Conservation (phyloP, 2,888 invertebrate species). For the Aromia moschata region DNA sequence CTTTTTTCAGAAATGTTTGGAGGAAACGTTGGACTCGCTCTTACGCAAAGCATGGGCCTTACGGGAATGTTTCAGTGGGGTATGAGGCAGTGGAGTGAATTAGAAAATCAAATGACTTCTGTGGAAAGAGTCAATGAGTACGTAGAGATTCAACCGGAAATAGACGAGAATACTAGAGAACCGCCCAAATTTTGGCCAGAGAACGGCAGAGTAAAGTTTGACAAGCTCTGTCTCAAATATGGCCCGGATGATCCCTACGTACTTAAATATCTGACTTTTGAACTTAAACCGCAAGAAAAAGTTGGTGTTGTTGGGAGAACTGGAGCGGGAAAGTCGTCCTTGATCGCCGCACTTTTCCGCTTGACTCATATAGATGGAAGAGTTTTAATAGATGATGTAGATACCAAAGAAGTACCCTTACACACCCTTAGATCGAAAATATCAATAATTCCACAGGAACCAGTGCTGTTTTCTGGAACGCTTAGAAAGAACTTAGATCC, state of each 20-base stretch:
- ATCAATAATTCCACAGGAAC: constrained; percentile 83
- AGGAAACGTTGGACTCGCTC: constrained; percentile 59
- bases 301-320: constrained; percentile 84
- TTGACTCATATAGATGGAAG: constrained; percentile 79
- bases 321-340: constrained; percentile 83
- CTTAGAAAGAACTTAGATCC: constrained; percentile 79
- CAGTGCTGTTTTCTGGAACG: constrained; percentile 69
- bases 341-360: constrained; percentile 81
- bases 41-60: constrained; percentile 57
- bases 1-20: constrained; percentile 53
- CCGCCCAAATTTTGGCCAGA: constrained; percentile 71
- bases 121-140: constrained; percentile 92
- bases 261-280: constrained; percentile 74
- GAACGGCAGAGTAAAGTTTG: constrained; percentile 73
- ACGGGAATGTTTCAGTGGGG: constrained; percentile 83
- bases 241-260: constrained; percentile 75
- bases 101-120: constrained; percentile 82
- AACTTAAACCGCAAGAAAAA: constrained; percentile 64
- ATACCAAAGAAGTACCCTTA: constrained; percentile 74
- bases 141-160: constrained; percentile 72
- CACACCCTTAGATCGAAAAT: constrained; percentile 78
- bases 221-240: constrained; percentile 73
- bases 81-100: constrained; percentile 67
- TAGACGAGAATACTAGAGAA: constrained; percentile 28
- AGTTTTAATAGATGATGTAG: constrained; percentile 81